phyloP scores from a whole-genome alignment of 2,888 invertebrate species.

The Lepidocyrtoides sp. region DNA sequence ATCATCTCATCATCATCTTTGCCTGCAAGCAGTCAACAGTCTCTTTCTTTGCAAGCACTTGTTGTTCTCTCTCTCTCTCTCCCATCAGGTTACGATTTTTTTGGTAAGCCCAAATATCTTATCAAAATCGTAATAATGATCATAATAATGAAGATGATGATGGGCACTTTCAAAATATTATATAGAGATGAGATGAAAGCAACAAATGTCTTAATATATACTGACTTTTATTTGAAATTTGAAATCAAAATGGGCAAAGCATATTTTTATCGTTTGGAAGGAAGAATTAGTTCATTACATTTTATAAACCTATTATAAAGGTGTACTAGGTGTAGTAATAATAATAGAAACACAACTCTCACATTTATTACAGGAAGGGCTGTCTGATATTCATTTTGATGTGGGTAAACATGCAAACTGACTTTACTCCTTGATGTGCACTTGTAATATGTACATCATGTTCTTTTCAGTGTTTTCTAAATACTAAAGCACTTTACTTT shows the following conservation, averaged over 20 bases:
- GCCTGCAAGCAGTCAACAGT: constrained; percentile 18
- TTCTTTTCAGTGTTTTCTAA: too few species aligned
- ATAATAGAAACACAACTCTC: not conserved
- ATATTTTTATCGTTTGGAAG: constrained; percentile 29
- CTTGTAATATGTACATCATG: constrained; percentile 30
- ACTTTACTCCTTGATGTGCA: constrained; percentile 2
- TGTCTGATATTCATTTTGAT: not conserved
- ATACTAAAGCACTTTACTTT: not conserved
- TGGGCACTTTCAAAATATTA: constrained; percentile 75
- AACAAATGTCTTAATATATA: constrained; percentile 40
- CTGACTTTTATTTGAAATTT: constrained; percentile 33
- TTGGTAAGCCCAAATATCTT: constrained; percentile 14
- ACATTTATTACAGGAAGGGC: too few species aligned
- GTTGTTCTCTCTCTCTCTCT: too few species aligned
- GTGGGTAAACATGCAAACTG: not conserved
- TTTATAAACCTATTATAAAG: constrained; percentile 23
- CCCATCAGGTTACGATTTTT: constrained; percentile 4
- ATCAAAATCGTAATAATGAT: constrained; percentile 14
- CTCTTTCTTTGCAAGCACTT: not conserved
- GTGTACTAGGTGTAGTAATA: not conserved
- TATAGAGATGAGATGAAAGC: not conserved
- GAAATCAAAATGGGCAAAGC: constrained; percentile 16
- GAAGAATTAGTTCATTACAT: constrained; percentile 67
- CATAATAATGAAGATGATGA: constrained; percentile 58
- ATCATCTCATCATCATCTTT: constrained; percentile 6